Percentiles rank a stretch among this genome's conserved stretches.
Evolutionary conservation across 1,140 invertebrate species (phyloP).

Genomic region (Heliconius nattereri): DNA sequence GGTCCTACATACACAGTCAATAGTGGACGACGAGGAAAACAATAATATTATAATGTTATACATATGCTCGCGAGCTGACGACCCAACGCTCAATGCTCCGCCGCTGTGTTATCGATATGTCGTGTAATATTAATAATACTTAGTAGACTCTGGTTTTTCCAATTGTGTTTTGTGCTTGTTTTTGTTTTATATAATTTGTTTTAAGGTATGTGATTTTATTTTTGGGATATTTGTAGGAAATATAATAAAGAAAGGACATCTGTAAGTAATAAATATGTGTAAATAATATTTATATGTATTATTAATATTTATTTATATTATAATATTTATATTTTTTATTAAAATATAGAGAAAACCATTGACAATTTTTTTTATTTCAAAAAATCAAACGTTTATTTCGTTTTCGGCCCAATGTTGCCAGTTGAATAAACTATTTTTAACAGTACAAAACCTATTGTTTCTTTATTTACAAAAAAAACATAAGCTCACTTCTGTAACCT

Average conservation of each 20-base stretch:
- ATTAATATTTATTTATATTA: too few species aligned
- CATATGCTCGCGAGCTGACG: neutral
- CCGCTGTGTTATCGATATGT: conserved; percentile 8
- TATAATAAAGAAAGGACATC: neutral
- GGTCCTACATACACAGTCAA: neutral
- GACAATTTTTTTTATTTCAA: too few species aligned
- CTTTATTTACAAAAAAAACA: too few species aligned
- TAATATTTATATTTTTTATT: too few species aligned
- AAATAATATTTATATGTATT: too few species aligned
- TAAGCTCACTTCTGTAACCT: too few species aligned
- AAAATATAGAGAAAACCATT: too few species aligned
- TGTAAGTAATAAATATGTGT: too few species aligned
- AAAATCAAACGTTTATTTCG: too few species aligned
- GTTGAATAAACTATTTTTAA: neutral
- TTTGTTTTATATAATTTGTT: neutral
- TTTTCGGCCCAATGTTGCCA: too few species aligned
- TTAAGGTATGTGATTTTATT: neutral
- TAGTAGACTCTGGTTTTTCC: neutral
- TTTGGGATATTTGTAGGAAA: neutral
- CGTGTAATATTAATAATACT: conserved; percentile 12
- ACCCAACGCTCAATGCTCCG: neutral
- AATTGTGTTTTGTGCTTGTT: neutral
- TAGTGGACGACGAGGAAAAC: conserved; percentile 27
- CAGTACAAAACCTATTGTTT: too few species aligned
- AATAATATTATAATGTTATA: conserved; percentile 20